Conservation (phyloP, 2,797 vertebrate genomes). For the Neosilurus hyrtlii region DNA sequence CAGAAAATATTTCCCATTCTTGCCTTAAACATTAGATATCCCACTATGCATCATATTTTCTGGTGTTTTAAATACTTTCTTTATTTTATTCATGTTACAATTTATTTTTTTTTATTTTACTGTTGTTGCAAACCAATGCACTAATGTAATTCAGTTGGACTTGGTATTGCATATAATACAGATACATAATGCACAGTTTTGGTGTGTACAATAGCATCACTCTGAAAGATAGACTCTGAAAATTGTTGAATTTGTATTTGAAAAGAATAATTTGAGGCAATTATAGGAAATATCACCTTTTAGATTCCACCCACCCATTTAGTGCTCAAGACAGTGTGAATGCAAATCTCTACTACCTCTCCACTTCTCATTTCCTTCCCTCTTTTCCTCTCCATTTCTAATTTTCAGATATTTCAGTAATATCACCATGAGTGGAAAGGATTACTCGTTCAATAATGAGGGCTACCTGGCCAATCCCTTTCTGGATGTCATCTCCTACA, state of each 20-base stretch:
- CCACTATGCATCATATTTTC: neutral
- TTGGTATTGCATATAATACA: neutral
- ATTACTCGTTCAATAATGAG: constrained; percentile 89
- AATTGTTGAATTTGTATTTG: constrained; percentile 37
- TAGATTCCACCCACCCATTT: constrained; percentile 1
- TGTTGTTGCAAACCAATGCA: neutral
- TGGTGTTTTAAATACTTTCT: too few relatives aligned
- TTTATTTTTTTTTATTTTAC: neutral
- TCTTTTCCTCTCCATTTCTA: constrained; percentile 10
- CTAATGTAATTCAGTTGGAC: neutral
- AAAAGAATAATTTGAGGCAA: constrained; percentile 41
- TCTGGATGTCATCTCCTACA: constrained; percentile 91
- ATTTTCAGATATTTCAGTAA: constrained; percentile 89
- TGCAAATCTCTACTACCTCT: neutral
- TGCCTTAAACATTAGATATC: neutral
- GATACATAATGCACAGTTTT: too few relatives aligned
- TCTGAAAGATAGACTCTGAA: neutral
- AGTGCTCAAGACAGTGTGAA: neutral
- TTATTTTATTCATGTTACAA: neutral
- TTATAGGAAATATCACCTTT: constrained; percentile 40
- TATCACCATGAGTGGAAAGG: constrained; percentile 87
- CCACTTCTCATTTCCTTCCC: constrained; percentile 18
- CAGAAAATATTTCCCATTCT: neutral
- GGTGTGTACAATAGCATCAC: neutral
- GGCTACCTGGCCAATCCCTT: constrained; percentile 92